Base-by-base conservation (phyloP, 2,113 vertebrate species). In the Ranitomeya imitator region DNA sequence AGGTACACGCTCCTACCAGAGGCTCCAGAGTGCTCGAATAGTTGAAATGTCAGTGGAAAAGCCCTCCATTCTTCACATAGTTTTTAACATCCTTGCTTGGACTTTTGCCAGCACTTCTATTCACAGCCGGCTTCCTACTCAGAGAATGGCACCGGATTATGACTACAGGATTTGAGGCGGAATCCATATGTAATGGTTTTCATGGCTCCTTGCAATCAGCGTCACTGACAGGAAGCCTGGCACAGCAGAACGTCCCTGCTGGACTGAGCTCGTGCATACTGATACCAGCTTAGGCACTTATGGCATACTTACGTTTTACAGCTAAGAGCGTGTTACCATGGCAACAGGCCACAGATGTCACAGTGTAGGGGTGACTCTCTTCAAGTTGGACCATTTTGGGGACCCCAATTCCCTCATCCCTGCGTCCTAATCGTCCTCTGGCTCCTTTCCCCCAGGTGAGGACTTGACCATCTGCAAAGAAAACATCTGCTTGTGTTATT, bases 371-470 rank as follows among this genome's bases (percentile, higher is more conserved):
- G 91, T 97, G 97, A 4, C 90, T 95, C 93, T 99, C 97, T 11
- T 97, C 97, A 82, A 99, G 95, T 92, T 96, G 98, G 89, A 98
- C 96, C 0, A 93, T 94, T 91, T 94, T 94, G 0, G 98, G 98
- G 52, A 94, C 92, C 90, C 96, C 96, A 0, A 96, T 96, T 81
- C 98, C 97, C 91, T 97, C 97, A 0, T 99, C 97, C 92, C 95
- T 97, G 87, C 98, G 96, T 91, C 98, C 98, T 52, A 99, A 94
- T 63, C 98, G 97, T 59, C 98, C 98, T 37, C 98, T 94, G 92
- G 98, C 98, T 63, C 98, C 98, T 92, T 99, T 99, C 23, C 98
- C 98, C 98, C 98, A 99, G 0, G 97, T 99, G 92, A 96, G 98
- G 79, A 98, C 97, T 91, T 99, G 97, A 0, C 97, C 96, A 0